Base-by-base conservation (phyloP, 2,888 invertebrate species). In the Drosophila algonquin region DNA sequence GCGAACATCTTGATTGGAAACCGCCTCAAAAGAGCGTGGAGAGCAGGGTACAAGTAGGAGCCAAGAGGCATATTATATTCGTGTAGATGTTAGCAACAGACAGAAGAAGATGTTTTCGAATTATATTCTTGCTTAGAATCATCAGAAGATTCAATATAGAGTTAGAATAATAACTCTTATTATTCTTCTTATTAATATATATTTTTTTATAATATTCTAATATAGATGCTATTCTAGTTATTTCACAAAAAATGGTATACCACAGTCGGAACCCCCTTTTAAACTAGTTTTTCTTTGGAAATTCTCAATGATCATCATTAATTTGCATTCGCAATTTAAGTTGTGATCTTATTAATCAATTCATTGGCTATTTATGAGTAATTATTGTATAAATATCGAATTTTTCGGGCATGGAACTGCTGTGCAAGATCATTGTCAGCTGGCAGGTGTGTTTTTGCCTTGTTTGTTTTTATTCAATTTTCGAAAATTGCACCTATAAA, bases 331-430 rank as follows among this genome's bases (percentile, higher is more conserved):
- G 73, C n/a, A 30, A 35, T 73, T 60, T 51, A 27, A 72, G 51
- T 46, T 35, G 35, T 21, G 57, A 40, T 55, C 69, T 70, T 70
- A 58, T 71, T 71, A 71, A 72, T 71, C 52, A 68, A 60, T 72
- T 53, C 47, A 6, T 47, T 71, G 35, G 18, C 21, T 70, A 44
- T 27, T 70, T 50, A 48, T n/a, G 48, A 65, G 44, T 50, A 56
- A 18, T 45, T 54, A 27, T 71, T 16, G 40, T 51, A 14, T 65
- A 65, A 69, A 65, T 50, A 59, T 58, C 50, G 10, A 9, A 74
- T n/a, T 35, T 52, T 64, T 56, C 24, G 24, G 44, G n/a, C 1
- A 14, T 21, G 7, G 18, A 18, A 40, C 24, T 63, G 44, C 48
- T 35, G 45, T 40, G n/a, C 48, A 45, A 52, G 9, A 30, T 45